Base-by-base conservation (phyloP, 2,797 vertebrate species). In the Coregonus ussuriensis region DNA sequence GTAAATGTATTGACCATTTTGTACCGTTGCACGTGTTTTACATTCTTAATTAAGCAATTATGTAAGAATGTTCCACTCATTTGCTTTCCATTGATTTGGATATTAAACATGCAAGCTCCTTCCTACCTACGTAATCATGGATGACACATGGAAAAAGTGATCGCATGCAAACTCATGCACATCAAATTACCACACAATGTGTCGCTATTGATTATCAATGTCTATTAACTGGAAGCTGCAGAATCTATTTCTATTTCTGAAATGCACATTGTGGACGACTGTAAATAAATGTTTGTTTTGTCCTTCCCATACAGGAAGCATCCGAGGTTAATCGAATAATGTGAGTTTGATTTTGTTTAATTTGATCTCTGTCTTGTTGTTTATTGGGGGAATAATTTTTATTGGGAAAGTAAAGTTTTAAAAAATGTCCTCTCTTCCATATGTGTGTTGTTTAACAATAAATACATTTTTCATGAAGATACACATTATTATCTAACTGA, bases 281-380 rank as follows among this genome's bases (percentile, higher is more conserved):
- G 62, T 73, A 41, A 72, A 79, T 77, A 29, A 29, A 72, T 78
- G 52, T 59, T 3, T 65, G 0, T 71, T 83, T 80, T 13, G 69
- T 84, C 71, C 72, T 52, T 85, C 77, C 13, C n/a, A 78, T 69
- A 67, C 83, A 95, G 94, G 92, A 91, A 77, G 89, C 83, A 53
- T 31, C 75, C 41, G 79, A 92, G 56, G 37, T 88, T 62, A 85
- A 88, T 14, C 88, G 53, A 88, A 90, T 93, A 77, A 89, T 88
- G 94, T 95, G 83, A 95, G 94, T 92, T 71, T 62, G 3, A 63
- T 77, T 59, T 25, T 16, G 6, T 71, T 56, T 68, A 51, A 41
- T 71, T 54, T 25, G 6, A 47, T 62, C 35, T 70, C 25, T 9
- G 6, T 18, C 37, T 21, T 72, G 6, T 69, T 5, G 6, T 69